Evolutionary conservation across 2,797 vertebrate genomes (phyloP).

Genomic region (Poecile montanus): DNA sequence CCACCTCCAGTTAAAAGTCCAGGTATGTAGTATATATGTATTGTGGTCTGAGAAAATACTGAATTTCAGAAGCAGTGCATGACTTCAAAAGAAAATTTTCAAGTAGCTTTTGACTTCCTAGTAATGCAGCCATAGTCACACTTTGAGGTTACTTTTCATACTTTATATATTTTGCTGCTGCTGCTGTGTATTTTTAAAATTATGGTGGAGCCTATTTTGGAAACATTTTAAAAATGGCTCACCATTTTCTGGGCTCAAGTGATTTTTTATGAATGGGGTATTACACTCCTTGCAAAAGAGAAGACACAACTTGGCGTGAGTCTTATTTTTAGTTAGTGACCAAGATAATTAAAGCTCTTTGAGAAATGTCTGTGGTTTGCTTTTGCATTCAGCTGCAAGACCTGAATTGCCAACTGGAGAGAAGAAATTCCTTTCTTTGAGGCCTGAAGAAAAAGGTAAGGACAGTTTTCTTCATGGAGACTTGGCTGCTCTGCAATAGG

Average conservation of each 20-base stretch:
- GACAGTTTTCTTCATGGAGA: not conserved
- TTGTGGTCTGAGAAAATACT: not conserved
- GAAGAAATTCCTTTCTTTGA: slow-evolving; percentile 81
- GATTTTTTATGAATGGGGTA: not conserved
- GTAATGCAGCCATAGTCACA: not conserved
- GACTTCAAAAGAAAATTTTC: not conserved
- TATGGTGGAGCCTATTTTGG: not conserved
- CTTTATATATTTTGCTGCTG: not conserved
- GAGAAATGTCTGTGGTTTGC: not conserved
- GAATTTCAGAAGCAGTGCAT: not conserved
- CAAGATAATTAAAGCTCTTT: slow-evolving; percentile 3
- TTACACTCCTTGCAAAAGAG: not conserved
- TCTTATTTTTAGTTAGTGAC: slow-evolving; percentile 8
- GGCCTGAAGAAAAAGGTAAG: slow-evolving; percentile 89
- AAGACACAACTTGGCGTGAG: not conserved
- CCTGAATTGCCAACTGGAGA: slow-evolving; percentile 84
- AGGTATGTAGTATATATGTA: slow-evolving; percentile 74
- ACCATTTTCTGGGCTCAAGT: not conserved
- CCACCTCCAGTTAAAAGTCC: slow-evolving; percentile 87
- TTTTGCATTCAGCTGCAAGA: slow-evolving; percentile 78
- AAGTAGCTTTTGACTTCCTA: not conserved
- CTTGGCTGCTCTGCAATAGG: not conserved
- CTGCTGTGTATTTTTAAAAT: not conserved
- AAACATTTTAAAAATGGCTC: not conserved
- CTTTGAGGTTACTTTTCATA: not conserved